phyloP scores from a whole-genome alignment of 2,797 vertebrate species.

The Danio aesculapii region DNA sequence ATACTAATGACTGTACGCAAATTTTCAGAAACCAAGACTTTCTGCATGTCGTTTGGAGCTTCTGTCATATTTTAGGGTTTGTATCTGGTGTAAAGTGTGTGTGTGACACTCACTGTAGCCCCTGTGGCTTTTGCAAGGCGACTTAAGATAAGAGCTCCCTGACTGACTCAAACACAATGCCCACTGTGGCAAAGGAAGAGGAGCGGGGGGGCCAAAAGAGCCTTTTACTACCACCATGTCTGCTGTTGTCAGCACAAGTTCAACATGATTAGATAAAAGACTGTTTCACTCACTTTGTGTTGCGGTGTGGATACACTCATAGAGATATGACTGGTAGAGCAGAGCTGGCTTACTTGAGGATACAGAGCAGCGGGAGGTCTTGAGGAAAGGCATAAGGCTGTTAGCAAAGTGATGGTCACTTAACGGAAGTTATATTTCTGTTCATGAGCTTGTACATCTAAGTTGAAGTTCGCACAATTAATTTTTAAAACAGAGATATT shows the following conservation, averaged over 20 bases:
- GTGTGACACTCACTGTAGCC: constrained; percentile 66
- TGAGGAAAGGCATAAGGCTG: not conserved
- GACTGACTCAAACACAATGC: constrained; percentile 67
- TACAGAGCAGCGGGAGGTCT: not conserved
- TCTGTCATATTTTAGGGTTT: constrained; percentile 67
- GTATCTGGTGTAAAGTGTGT: constrained; percentile 64
- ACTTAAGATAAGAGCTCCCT: constrained; percentile 70
- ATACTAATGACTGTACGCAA: not conserved
- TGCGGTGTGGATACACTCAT: constrained; percentile 45
- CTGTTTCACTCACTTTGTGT: constrained; percentile 64
- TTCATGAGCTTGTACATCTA: too few species aligned
- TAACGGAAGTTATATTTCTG: not conserved
- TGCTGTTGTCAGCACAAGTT: constrained; percentile 76
- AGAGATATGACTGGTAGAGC: constrained; percentile 33
- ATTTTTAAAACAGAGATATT: too few species aligned
- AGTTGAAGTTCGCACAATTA: too few species aligned
- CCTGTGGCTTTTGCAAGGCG: constrained; percentile 64
- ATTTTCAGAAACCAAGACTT: constrained; percentile 31
- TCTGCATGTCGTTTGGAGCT: constrained; percentile 62
- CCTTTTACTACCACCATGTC: constrained; percentile 71
- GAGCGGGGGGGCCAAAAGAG: constrained; percentile 59
- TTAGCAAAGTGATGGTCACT: not conserved
- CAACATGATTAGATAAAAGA: constrained; percentile 77
- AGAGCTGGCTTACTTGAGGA: not conserved
- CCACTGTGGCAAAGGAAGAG: constrained; percentile 66